These are phyloP conservation scores for Volucella inflata DNA, from an alignment of 2,888 invertebrate species.

Conservation along the genomic window DNA sequence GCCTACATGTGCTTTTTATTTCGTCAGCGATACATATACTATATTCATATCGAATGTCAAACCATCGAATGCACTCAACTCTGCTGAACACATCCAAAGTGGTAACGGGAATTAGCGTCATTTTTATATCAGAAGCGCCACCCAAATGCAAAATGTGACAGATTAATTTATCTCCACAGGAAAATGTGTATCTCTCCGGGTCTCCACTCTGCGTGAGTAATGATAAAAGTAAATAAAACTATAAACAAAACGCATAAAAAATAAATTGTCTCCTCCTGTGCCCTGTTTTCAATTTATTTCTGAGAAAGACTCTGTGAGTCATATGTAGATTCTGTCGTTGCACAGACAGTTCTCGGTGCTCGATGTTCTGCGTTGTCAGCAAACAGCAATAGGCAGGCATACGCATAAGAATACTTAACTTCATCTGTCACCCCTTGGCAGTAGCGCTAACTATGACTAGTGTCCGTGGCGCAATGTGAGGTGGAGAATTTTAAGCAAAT, in stretches of 20 bases:
- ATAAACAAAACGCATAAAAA: conserved; percentile 47
- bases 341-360: background rate
- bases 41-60: conserved; percentile 40
- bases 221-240: conserved; percentile 45
- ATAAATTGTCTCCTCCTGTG: no score
- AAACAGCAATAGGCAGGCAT: background rate
- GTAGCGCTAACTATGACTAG: no score
- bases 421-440: conserved; percentile 5
- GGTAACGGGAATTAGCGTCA: conserved; percentile 25
- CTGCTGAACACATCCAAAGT: conserved; percentile 7
- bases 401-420: background rate
- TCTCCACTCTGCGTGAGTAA: conserved; percentile 53
- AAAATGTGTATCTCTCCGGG: conserved; percentile 40
- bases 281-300: conserved; percentile 64
- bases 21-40: background rate
- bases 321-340: conserved; percentile 6
- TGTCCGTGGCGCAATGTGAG: background rate
- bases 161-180: conserved; percentile 64
- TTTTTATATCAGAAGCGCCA: conserved; percentile 37
- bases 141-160: conserved; percentile 38
- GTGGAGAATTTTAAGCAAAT: conserved; percentile 69
- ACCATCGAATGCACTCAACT: conserved; percentile 28
- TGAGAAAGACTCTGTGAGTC: conserved; percentile 52
- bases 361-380: background rate
- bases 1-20: background rate